A percentile compares a stretch with the other conserved stretches of the same genome.
These are phyloP conservation scores for Pelmatolapia mariae DNA, from an alignment of 2,113 vertebrate species.

Conservation along the genomic window DNA sequence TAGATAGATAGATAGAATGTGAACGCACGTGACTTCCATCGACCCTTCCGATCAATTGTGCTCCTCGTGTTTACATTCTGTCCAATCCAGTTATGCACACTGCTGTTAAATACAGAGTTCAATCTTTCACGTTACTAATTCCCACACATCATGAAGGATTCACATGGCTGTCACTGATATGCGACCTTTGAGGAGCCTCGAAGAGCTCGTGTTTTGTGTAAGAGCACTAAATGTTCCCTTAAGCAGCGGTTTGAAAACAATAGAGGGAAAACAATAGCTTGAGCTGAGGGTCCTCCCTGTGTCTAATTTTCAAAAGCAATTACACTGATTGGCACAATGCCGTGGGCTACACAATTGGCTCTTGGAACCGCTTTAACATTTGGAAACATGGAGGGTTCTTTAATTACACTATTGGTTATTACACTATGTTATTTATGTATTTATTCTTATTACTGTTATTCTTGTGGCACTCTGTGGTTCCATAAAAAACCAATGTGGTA, in stretches of 20 bases:
- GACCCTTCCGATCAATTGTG: not conserved
- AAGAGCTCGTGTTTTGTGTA: not conserved
- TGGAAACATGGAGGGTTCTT: not conserved
- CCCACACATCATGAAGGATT: constrained; percentile 22
- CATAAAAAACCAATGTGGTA: not conserved
- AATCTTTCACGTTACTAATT: constrained; percentile 33
- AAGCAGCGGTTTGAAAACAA: constrained; percentile 44
- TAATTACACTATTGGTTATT: not conserved
- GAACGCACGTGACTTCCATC: constrained; percentile 16
- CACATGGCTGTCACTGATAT: constrained; percentile 13
- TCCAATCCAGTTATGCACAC: constrained; percentile 6
- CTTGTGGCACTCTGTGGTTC: not conserved
- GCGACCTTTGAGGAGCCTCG: not conserved
- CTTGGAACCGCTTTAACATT: not conserved
- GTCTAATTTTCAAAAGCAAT: constrained; percentile 3
- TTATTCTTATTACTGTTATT: not conserved
- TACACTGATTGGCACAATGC: not conserved
- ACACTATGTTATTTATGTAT: not conserved
- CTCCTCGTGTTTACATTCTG: constrained; percentile 40
- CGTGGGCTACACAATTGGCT: not conserved
- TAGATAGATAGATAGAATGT: not conserved
- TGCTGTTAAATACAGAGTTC: constrained; percentile 36
- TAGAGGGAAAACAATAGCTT: constrained; percentile 48
- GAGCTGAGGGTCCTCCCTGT: constrained; percentile 6
- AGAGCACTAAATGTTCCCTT: not conserved